Base-by-base conservation (phyloP, 1,140 invertebrate species). In the Brachionus rubens region DNA sequence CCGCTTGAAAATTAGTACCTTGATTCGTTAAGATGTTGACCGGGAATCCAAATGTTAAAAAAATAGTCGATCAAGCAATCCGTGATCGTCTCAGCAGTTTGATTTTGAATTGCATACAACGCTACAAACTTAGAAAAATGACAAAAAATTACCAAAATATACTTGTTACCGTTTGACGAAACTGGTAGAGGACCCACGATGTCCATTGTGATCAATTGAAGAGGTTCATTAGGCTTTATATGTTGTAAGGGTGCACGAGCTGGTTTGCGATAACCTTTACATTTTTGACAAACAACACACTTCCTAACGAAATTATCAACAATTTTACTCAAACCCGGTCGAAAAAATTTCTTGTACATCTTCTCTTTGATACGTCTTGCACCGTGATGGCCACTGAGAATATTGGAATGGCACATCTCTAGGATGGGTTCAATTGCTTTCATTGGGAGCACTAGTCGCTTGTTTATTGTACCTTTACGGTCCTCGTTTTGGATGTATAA, bases 41-140 rank as follows among this genome's bases (percentile, higher is more conserved):
- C 3, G 19, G 19, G 3, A 50, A 7, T 50, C 48, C 48, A 12
- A 50, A 50, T 3, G 48, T 36, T 36, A 36, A 9, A 5, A n/a
- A 9, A 36, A 36, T 5, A 36, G 3, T 36, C 33, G 4, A 36
- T 5, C 9, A 36, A 36, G 33, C 33, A 36, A 36, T 36, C 9
- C 9, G 33, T 84, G 5, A 84, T 77, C 0, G 81, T 83, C 30
- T 75, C 40, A 0, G 82, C 82, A 9, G 82, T 80, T 77, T 84
- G 81, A 77, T 86, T 80, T 6, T 80, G 81, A 9, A 85, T 77
- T 0, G 81, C 68, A 56, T 80, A 80, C 16, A 78, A 79, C 77
- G 85, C 83, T 1, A 80, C 72, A 79, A 80, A 86, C 67, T 83
- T 86, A 2, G 79, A 85, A 75, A 86, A 86, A 77, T 78, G 68